Base-by-base conservation (phyloP, 2,797 vertebrate genomes). In the Cryptoprocta ferox region DNA sequence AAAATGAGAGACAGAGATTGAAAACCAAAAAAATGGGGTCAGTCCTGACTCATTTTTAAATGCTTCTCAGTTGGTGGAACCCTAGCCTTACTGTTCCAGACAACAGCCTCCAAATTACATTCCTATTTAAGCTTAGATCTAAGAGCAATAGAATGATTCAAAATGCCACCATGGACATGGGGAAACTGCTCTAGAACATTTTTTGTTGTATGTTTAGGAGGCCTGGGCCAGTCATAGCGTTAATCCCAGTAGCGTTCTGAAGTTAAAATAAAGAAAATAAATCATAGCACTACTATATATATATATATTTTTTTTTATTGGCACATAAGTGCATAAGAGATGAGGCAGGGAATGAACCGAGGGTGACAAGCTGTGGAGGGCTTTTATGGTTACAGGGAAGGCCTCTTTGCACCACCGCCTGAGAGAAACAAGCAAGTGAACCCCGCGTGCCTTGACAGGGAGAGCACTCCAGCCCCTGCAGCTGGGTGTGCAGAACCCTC, bases 381-480 rank as follows among this genome's bases (percentile, higher is more conserved):
- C 39, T 19, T 0, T 1, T 63, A n/a, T 80, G 59, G 59, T 26
- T 45, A 39, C 0, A 1, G 82, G 12, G 5, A 32, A 39, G 35
- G 50, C 48, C 65, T 81, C 48, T 68, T 30, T 42, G 56, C 39
- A 48, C 35, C 53, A n/a, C 37, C 63, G 30, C 50, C 13, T 2
- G n/a, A 53, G 65, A 50, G 79, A 94, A 39, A n/a, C 3, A 37
- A 84, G 21, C 88, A 7, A 14, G 15, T 21, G 56, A 66, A 28
- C 9, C 68, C 32, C 30, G 1, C 1, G 2, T 2, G 7, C 6
- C 26, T 10, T 9, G 14, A 7, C 21, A 26, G 56, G 26, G 73
- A 61, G 50, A 79, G 35, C 28, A 37, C 37, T 30, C 53, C 24
- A n/a, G 68, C 2, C 2, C 28, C 30, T 0, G 0, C 53, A 73